These are phyloP conservation scores for Cryptocephalus primarius DNA, from an alignment of 2,888 invertebrate species.

Conservation along the genomic window DNA sequence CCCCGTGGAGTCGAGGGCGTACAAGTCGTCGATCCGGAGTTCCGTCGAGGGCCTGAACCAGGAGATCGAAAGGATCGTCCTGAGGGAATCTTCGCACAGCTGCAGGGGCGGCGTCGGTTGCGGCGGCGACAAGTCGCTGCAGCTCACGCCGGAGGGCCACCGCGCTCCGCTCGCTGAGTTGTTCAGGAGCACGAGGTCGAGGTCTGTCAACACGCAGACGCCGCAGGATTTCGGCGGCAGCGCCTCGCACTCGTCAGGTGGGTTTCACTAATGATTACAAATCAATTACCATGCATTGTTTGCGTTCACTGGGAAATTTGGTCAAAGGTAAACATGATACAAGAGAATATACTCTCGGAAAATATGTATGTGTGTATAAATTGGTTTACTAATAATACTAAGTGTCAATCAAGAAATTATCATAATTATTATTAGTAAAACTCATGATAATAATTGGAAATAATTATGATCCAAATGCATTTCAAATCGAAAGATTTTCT, in stretches of 20 bases:
- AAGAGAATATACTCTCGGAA: too few species aligned
- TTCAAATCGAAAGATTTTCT: too few species aligned
- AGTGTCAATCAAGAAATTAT: too few species aligned
- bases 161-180: constrained; percentile 73
- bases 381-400: too few species aligned
- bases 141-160: constrained; percentile 76
- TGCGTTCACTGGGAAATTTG: too few species aligned
- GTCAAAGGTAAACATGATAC: too few species aligned
- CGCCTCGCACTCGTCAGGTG: constrained; percentile 62
- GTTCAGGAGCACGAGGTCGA: constrained; percentile 33
- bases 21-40: constrained; percentile 39
- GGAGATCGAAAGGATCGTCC: constrained; percentile 72
- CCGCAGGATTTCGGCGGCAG: constrained; percentile 54
- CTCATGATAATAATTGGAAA: too few species aligned
- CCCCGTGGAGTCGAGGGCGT: constrained; percentile 23
- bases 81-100: constrained; percentile 33
- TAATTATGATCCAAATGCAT: too few species aligned
- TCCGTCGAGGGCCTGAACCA: constrained; percentile 81
- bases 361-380: too few species aligned
- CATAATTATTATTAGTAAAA: too few species aligned
- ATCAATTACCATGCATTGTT: too few species aligned
- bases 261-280: too few species aligned
- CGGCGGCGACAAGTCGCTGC: constrained; percentile 29
- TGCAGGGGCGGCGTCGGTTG: constrained; percentile 5
- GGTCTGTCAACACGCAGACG: constrained; percentile 78